Evolutionary conservation across 2,888 invertebrate genomes (phyloP).

Genomic region (Tenthredo distinguenda): DNA sequence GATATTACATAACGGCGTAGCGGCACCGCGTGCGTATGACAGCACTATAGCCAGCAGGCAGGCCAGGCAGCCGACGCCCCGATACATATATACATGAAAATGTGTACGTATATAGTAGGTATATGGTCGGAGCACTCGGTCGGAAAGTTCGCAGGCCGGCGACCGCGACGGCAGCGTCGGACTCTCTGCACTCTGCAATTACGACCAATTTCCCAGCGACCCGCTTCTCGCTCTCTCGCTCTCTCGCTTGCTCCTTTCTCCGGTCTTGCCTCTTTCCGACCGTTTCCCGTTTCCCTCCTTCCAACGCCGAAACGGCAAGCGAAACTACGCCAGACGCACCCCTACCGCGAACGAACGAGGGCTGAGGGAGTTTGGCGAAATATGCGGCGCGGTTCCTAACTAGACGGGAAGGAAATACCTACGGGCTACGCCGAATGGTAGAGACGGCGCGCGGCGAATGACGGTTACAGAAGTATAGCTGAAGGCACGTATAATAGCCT

Average conservation of each 20-base stretch:
- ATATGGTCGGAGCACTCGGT: constrained; percentile 45
- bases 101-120: constrained; percentile 1
- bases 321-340: constrained; percentile 8
- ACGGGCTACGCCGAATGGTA: constrained; percentile 8
- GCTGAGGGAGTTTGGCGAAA: background rate
- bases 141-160: constrained; percentile 59
- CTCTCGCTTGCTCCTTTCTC: constrained; percentile 59
- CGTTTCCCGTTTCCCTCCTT: background rate
- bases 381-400: background rate
- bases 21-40: constrained; percentile 45
- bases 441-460: background rate
- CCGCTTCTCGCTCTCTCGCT: constrained; percentile 55
- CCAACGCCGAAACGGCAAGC: background rate
- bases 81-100: background rate
- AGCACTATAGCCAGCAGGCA: constrained; percentile 18
- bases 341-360: background rate
- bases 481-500: background rate
- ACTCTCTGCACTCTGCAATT: constrained; percentile 58
- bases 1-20: constrained; percentile 8
- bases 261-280: constrained; percentile 57
- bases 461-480: background rate
- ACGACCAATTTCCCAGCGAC: constrained; percentile 59
- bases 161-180: constrained; percentile 43
- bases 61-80: constrained; percentile 34
- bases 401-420: background rate